Base-by-base conservation (phyloP, 2,113 vertebrate species). In the Clarias batrachus region DNA sequence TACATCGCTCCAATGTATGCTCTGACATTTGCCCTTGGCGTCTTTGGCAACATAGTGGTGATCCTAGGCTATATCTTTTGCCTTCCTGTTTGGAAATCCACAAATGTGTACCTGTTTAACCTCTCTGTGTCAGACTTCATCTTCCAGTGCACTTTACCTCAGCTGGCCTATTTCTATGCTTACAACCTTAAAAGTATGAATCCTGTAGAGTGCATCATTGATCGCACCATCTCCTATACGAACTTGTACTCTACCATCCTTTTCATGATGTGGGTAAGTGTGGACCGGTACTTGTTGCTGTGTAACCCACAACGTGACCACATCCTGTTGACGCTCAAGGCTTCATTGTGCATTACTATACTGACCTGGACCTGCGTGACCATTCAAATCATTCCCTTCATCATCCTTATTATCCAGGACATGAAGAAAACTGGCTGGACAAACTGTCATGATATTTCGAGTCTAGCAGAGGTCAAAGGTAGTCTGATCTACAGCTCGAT, bases 301-400 rank as follows among this genome's bases (percentile, higher is more conserved):
- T 25, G 70, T 57, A 13, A 84, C 56, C 83, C 56, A 23, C 83
- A 60, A 71, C 93, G 94, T 56, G 91, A 94, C 25, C 96, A 98
- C 56, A 3, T 89, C 68, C 92, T 98, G 0, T 96, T 97, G 88
- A 95, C 48, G 88, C 94, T 68, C 14, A 91, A 2, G 0, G 56
- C 63, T 0, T 96, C 97, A 0, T 0, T 95, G 1, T 1, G 92
- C 0, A 27, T 96, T 60, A 95, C 95, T 0, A 11, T 89, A 0
- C 84, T 92, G 77, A 90, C 95, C 57, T 98, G 97, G 97, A n/a
- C 95, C 0, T 82, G 92, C 4, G 96, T 99, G 59, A 94, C 94
- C 5, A 63, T 95, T 81, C 94, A 97, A 85, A 87, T 98, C 0
- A 23, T 93, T 6, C 97, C 97, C 0, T 90, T 98, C 73, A 21